Evolutionary conservation across 2,797 vertebrate species (phyloP), one percentile per base, ranked within the genome.

Genomic region (Tragelaphus eurycerus): DNA sequence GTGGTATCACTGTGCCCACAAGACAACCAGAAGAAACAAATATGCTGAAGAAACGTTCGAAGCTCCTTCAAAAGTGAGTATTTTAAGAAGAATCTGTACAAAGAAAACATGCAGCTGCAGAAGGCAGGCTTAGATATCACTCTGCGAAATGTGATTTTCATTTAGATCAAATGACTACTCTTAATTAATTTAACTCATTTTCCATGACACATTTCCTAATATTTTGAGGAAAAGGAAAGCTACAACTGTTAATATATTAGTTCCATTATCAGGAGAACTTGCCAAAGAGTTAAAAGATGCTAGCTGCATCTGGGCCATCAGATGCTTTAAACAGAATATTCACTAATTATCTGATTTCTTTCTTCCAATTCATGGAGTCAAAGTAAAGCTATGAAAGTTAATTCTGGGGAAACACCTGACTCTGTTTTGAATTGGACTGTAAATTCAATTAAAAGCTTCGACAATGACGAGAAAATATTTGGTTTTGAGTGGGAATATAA

Each of bases 331-430:
- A 90, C 19, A 60, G 10, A 95, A 94, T 92, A 90, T 76, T 9
- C 59, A 96, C 83, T 92, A 83, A 79, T 89, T 82, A 92, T 60
- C 90, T 94, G 2, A 64, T 90, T 95, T 95, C 48, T 57, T 92
- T 90, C 55, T 93, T 95, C 19, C 17, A 96, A 67, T 85, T 93
- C 50, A 86, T 57, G 8, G 71, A 81, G 62, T 92, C 78, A 89
- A 86, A 89, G 15, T 62, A 93, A 79, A 87, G 10, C 17, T 52
- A 88, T 85, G 86, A 7, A 88, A 94, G 23, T 82, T 88, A 90
- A 93, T 85, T 27, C 9, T 29, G 54, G 29, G 52, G 9, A 97
- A 97, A 85, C 14, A 78, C 48, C 19, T 87, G 60, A 82, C 21
- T 78, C 86, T 55, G 6, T 62, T 87, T 50, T 60, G 34, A 97